Evolutionary conservation across 2,797 vertebrate genomes (phyloP), one percentile per base, ranked within the genome.

Genomic region (Ctenosaura bakeri): DNA sequence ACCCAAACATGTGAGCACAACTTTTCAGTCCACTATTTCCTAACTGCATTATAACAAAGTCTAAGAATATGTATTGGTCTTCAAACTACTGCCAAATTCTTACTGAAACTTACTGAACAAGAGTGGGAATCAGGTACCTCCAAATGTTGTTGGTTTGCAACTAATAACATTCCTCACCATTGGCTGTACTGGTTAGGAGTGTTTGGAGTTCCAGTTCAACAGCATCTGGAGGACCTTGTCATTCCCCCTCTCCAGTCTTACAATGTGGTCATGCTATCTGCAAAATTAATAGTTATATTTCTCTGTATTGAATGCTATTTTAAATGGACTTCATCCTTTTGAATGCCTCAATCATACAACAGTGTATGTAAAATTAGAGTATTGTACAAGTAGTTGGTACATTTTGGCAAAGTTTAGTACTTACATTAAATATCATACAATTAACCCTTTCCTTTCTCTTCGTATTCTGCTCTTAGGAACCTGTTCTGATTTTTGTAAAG

Each of bases 351-450:
- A 74, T 71, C 83, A 22, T 52, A 76, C 83, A 77, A 84, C 77
- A 64, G n/a, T 24, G n/a, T 0, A 71, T 62, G 85, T n/a, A 92
- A 90, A 90, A 85, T 26, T 88, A 80, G 94, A 92, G 50, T 7
- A 78, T 46, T 29, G 35, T 52, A 56, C 22, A 62, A 64, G 18
- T 18, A 38, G 24, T 2, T 50, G 66, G 42, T 35, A 54, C 29
- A 89, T 90, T 93, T 94, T 94, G 90, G 91, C 79, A 13, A 54
- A 52, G 92, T 95, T 89, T 78, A 85, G 89, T 38, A 87, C 76
- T 66, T 94, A 93, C 94, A 90, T 6, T 14, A 77, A 86, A 46
- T 90, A 64, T 94, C 93, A 86, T 81, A 71, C 79, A 91, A 90
- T 92, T 90, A 90, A 87, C 64, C 91, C 91, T 93, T 86, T 87